Conservation (phyloP, 2,797 vertebrate genomes). For the Geotrypetes seraphini region DNA sequence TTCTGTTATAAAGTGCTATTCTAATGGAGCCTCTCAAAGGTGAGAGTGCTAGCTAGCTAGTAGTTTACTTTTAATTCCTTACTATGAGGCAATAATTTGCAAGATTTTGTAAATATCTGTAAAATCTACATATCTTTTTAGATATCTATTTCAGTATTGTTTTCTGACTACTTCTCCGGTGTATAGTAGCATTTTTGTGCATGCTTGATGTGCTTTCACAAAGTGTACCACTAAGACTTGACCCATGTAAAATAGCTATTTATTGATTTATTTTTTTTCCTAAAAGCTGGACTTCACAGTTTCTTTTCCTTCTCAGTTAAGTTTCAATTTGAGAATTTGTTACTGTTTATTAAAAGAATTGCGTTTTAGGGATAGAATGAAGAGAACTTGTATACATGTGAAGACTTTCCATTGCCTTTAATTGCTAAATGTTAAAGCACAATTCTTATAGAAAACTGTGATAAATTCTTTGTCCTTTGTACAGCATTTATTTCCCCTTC, state of each 20-base stretch:
- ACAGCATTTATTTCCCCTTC: slow-evolving; percentile 24
- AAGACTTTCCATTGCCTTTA: slow-evolving; percentile 38
- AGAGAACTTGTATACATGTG: slow-evolving; percentile 18
- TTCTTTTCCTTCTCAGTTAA: slow-evolving; percentile 41
- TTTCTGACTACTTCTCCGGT: slow-evolving; percentile 61
- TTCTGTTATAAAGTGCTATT: slow-evolving; percentile 43
- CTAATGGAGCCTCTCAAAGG: slow-evolving; percentile 38
- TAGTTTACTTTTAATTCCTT: slow-evolving; percentile 81
- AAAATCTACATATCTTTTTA: slow-evolving; percentile 64
- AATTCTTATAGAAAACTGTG: slow-evolving; percentile 65
- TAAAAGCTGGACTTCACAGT: slow-evolving; percentile 48
- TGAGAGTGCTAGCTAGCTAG: slow-evolving; percentile 50
- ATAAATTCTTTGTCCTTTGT: slow-evolving; percentile 48
- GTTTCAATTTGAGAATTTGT: slow-evolving; percentile 49
- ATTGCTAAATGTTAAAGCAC: slow-evolving; percentile 40
- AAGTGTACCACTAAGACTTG: slow-evolving; percentile 76
- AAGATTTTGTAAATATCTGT: slow-evolving; percentile 72
- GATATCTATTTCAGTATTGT: slow-evolving; percentile 61
- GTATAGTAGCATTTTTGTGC: slow-evolving; percentile 73
- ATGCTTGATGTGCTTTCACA: slow-evolving; percentile 71
- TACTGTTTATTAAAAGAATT: slow-evolving; percentile 67
- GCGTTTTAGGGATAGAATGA: slow-evolving; percentile 32
- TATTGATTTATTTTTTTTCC: slow-evolving; percentile 61
- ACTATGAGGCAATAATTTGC: slow-evolving; percentile 97
- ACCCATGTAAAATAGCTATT: slow-evolving; percentile 80